Evolutionary conservation across 2,797 vertebrate species (phyloP), one percentile per base, ranked within the genome.

Genomic region (Mareca strepera): DNA sequence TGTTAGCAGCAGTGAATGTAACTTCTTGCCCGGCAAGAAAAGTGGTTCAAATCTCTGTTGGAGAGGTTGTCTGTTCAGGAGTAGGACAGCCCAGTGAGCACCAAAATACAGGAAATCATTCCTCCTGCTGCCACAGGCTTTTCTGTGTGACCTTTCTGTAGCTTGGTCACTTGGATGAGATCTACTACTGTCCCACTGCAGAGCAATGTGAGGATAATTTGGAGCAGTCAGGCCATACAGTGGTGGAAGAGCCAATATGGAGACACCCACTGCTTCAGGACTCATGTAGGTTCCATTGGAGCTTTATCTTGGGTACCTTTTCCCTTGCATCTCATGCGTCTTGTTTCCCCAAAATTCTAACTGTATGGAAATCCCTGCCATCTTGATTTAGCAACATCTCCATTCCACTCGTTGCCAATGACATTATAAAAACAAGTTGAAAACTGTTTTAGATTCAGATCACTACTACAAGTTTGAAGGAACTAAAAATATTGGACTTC

Each of bases 371-470:
- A 94, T 74, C 17, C 37, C 35, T 69, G 18, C 39, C 76, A 82
- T 88, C 63, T 88, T 92, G 59, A 83, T 73, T 89, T 92, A 76
- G 85, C 70, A 92, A 77, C 70, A 35, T 79, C 48, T 95, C 29
- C 22, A 76, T 91, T 88, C 76, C 72, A 72, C 23, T 76, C 33
- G n/a, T 29, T 80, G 86, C 58, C 77, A 92, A 80, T 29, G 76
- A 92, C 91, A 12, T 39, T 41, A 90, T 93, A 82, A 93, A 94
- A 86, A 74, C 37, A 73, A 66, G 46, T 78, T 66, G 43, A 56
- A 82, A 95, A 74, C 23, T 78, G 37, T 87, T 94, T 86, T 80
- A 77, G 60, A 94, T 93, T 93, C 86, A 72, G 72, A 88, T 63
- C 68, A 79, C 21, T 75, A 39, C 31, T 33, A 69, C 39, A 81